These are phyloP conservation scores for Drosophila bunnanda DNA, from an alignment of 2,888 invertebrate species.

Conservation along the genomic window DNA sequence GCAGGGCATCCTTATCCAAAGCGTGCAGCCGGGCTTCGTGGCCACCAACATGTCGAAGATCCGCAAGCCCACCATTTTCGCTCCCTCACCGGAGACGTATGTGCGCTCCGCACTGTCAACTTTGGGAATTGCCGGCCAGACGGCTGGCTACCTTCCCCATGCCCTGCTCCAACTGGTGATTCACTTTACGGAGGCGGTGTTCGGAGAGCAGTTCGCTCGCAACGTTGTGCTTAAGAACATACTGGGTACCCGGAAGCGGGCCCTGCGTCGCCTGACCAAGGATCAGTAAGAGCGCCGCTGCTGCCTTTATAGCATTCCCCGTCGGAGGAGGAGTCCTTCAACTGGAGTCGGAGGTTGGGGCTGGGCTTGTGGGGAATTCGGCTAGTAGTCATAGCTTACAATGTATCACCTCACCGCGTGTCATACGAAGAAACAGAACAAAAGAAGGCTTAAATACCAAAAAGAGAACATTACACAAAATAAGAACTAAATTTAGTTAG, in stretches of 20 bases:
- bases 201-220: slow-evolving; percentile 79
- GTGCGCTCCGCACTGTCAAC: slow-evolving; percentile 90
- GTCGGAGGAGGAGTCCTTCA: slow-evolving; percentile 14
- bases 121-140: slow-evolving; percentile 89
- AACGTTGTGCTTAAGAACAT: slow-evolving; percentile 79
- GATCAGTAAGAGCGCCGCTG: slow-evolving; percentile 60
- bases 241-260: slow-evolving; percentile 77
- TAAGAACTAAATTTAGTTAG: slow-evolving; percentile 36
- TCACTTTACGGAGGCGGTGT: slow-evolving; percentile 60
- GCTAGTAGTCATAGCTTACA: slow-evolving; percentile 26
- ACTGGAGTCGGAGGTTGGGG: slow-evolving; percentile 1
- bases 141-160: slow-evolving; percentile 89
- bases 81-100: slow-evolving; percentile 90
- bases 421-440: slow-evolving; percentile 18
- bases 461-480: slow-evolving; percentile 27
- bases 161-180: slow-evolving; percentile 77
- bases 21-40: slow-evolving; percentile 94
- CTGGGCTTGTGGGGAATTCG: slow-evolving; percentile 27
- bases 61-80: slow-evolving; percentile 89
- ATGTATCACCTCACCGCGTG: slow-evolving; percentile 14
- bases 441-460: slow-evolving; percentile 40
- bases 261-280: slow-evolving; percentile 77
- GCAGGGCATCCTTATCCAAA: slow-evolving; percentile 91
- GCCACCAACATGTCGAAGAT: slow-evolving; percentile 96
- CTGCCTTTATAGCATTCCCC: neutral